Conservation (phyloP, 2,888 invertebrate species). For the Ennomos erosarius region DNA sequence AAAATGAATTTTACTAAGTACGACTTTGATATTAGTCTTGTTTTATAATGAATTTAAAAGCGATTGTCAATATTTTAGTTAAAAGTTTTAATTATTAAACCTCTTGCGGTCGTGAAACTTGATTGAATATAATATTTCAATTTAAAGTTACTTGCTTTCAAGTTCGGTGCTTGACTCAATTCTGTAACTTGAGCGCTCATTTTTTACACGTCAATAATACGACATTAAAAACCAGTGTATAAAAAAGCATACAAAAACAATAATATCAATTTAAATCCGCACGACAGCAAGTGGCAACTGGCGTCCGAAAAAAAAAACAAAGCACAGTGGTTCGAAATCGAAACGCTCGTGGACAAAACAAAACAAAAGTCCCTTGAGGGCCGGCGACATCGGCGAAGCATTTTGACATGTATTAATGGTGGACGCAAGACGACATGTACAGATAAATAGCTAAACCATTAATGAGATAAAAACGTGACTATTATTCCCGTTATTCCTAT, state of each 20-base stretch:
- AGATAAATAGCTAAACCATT: slow-evolving; percentile 76
- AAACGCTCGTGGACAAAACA: slow-evolving; percentile 55
- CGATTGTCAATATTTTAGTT: slow-evolving; percentile 30
- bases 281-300: slow-evolving; percentile 24
- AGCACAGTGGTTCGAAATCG: slow-evolving; percentile 53
- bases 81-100: slow-evolving; percentile 31
- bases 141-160: slow-evolving; percentile 21
- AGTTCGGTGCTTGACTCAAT: slow-evolving; percentile 8
- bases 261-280: slow-evolving; percentile 41
- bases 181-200: not conserved
- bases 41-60: slow-evolving; percentile 26
- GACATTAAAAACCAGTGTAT: slow-evolving; percentile 2
- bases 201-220: slow-evolving; percentile 12
- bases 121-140: slow-evolving; percentile 25
- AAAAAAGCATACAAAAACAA: slow-evolving; percentile 29
- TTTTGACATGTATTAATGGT: slow-evolving; percentile 78
- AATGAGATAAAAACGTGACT: slow-evolving; percentile 79
- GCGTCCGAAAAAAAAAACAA: slow-evolving; percentile 14
- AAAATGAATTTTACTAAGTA: slow-evolving; percentile 36
- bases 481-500: slow-evolving; percentile 45
- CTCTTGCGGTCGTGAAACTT: slow-evolving; percentile 27
- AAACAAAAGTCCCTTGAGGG: slow-evolving; percentile 53
- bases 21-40: slow-evolving; percentile 23
- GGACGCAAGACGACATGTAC: slow-evolving; percentile 60
- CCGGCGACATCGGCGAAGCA: slow-evolving; percentile 50